Evolutionary conservation across 2,113 vertebrate species (phyloP), one percentile per base, ranked within the genome.

Genomic region (Sturnira hondurensis): DNA sequence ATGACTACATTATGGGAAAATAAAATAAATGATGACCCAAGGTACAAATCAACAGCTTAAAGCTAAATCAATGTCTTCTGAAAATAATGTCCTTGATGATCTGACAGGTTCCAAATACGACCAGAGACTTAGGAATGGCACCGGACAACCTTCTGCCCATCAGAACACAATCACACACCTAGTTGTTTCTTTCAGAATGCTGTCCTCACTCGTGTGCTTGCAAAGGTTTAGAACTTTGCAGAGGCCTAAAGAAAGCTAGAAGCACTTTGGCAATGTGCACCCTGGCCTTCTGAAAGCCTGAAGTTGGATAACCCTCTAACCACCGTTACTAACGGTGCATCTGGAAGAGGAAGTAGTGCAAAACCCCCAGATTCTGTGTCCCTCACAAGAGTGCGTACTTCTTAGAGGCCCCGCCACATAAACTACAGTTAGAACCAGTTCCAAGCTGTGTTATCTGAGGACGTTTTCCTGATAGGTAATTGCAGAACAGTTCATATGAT

Each of bases 61-160:
- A 84, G 61, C 54, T 77, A 95, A 54, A 47, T 77, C 86, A 81
- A 70, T 36, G 84, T 95, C 65, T 88, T 97, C 76, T 36, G 52
- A 89, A 95, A 97, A 61, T 67, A 86, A 81, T 15, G 89, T 54
- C 50, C 61, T 88, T 73, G 83, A 52, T 56, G 96, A 89, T 26
- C 20, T 74, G 86, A 67, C 4, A 70, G 20, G 1, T 83, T 94
- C 71, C 89, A 92, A 70, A 87, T 41, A 86, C 47, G 92, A 61
- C 56, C 61, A 74, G 78, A 88, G 38, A 93, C 76, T 76, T 86
- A 73, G 45, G 84, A 91, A 77, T 43, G 43, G 83, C 20, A 73
- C 31, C 19, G 11, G 33, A 88, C 36, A 61, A 41, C 13, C 91
- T 83, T 89, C 84, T 77, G 63, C 43, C 43, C 38, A 28, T 33